Evolutionary conservation across 2,113 vertebrate species (phyloP).

Genomic region (Laterallus jamaicensis): DNA sequence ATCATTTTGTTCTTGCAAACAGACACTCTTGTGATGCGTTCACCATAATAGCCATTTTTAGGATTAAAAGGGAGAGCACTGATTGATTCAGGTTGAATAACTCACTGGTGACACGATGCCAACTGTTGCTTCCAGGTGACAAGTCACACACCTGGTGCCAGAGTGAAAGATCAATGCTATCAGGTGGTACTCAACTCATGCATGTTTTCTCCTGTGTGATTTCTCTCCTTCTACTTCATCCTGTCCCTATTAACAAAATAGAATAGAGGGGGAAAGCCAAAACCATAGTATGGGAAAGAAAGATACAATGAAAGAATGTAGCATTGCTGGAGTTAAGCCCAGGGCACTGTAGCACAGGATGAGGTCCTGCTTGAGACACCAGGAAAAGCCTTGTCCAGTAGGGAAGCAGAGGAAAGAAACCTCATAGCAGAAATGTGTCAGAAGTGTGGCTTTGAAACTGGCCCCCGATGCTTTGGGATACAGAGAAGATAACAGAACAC

Average conservation of each 20-base stretch:
- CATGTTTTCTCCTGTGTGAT: neutral
- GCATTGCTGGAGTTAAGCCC: neutral
- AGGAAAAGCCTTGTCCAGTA: neutral
- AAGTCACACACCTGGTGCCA: neutral
- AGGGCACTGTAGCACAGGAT: neutral
- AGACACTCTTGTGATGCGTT: neutral
- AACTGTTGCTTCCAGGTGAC: neutral
- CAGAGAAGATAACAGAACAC: neutral
- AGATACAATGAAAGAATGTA: neutral
- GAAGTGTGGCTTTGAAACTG: neutral
- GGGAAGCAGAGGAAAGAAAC: neutral
- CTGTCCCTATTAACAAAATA: neutral
- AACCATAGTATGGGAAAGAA: neutral
- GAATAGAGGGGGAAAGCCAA: rapidly evolving
- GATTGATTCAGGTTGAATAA: neutral
- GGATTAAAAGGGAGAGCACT: neutral
- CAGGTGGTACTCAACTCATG: neutral
- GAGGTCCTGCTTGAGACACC: neutral
- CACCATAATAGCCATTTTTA: neutral
- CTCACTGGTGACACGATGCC: neutral
- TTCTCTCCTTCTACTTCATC: neutral
- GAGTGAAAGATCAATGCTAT: neutral
- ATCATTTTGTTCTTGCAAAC: neutral
- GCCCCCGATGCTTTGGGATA: no score
- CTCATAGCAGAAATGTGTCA: neutral